Conservation (phyloP, 30 jellyfish, hydroid and myxozoan genomes). For the Sanderia malayensis region DNA sequence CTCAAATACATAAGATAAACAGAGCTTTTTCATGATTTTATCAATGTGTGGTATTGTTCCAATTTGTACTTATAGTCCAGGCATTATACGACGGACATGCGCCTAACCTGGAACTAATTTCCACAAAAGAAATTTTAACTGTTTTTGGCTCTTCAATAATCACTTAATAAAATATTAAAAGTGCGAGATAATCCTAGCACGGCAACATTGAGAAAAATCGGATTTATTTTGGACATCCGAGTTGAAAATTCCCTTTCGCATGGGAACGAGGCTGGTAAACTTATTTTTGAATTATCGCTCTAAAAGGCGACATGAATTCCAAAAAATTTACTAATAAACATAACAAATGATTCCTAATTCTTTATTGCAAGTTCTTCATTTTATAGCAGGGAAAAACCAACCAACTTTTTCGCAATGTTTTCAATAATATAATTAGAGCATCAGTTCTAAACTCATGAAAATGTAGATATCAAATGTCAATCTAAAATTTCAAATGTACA, state of each 20-base stretch:
- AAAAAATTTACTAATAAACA: not conserved
- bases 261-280: not conserved
- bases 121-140: not conserved
- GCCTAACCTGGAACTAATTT: constrained; percentile 1
- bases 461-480: no score
- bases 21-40: no score
- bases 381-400: not conserved
- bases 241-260: not conserved
- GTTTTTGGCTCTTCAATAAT: not conserved
- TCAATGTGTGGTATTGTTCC: no score
- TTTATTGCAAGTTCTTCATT: not conserved
- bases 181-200: not conserved
- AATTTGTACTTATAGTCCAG: no score
- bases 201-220: not conserved
- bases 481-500: no score
- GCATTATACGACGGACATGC: not conserved
- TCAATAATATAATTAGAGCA: not conserved
- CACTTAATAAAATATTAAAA: not conserved
- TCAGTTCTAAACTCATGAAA: not conserved
- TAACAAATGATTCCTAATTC: not conserved
- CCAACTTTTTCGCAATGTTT: not conserved
- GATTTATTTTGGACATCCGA: not conserved
- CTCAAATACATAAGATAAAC: no score
- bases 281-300: not conserved
- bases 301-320: not conserved